A percentile compares a stretch with the other conserved stretches of the same genome.
phyloP scores from a whole-genome alignment of 2,113 vertebrate genomes.

The Shinisaurus crocodilurus region DNA sequence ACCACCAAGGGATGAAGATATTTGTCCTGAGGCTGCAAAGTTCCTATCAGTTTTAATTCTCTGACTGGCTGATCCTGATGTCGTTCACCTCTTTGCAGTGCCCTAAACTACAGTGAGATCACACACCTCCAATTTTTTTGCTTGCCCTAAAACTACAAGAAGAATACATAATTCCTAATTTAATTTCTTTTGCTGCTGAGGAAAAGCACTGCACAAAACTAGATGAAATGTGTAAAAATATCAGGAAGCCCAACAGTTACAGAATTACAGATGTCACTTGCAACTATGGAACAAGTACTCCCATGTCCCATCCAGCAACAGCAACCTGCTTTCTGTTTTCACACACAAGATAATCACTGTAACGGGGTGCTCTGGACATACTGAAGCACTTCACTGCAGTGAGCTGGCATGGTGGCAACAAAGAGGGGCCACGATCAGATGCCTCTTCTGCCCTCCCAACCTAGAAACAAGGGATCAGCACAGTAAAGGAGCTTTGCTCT shows the following conservation, averaged over 20 bases:
- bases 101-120: neutral
- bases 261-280: neutral
- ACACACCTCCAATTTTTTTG: conserved; percentile 18
- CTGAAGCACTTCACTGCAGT: neutral
- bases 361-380: neutral
- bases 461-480: too few relatives aligned
- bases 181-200: neutral
- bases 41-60: conserved; percentile 1
- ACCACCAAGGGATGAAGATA: neutral
- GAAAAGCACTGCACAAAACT: neutral
- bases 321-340: too few relatives aligned
- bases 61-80: neutral
- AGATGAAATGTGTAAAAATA: neutral
- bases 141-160: neutral
- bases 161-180: neutral
- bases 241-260: neutral
- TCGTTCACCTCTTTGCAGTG: conserved; percentile 25
- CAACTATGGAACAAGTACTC: neutral
- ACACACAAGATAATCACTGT: neutral
- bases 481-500: neutral
- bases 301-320: too few relatives aligned
- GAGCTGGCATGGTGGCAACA: neutral
- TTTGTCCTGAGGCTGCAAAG: neutral
- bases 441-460: neutral
- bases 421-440: neutral